These are phyloP conservation scores for Ficedula albicollis DNA, from an alignment of 2,797 vertebrate genomes.

Conservation along the genomic window DNA sequence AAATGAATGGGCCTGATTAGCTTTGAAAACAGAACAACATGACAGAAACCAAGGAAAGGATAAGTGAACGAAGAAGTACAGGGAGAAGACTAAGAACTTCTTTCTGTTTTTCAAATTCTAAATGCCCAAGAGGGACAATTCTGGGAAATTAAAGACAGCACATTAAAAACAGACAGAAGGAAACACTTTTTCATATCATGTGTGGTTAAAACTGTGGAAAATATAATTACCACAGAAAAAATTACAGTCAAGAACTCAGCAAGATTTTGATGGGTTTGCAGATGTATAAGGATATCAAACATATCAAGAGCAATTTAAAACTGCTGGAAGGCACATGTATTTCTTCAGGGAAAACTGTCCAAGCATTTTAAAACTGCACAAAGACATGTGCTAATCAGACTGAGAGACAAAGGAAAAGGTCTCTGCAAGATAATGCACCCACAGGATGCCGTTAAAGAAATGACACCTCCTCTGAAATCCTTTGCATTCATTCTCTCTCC, in stretches of 20 bases:
- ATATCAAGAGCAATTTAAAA: conserved; percentile 42
- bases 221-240: conserved; percentile 16
- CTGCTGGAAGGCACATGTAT: conserved; percentile 29
- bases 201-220: conserved; percentile 31
- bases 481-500: not conserved
- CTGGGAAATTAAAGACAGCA: conserved; percentile 12
- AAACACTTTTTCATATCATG: not conserved
- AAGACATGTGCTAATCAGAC: conserved; percentile 29
- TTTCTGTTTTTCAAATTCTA: conserved; percentile 19
- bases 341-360: conserved; percentile 33
- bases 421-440: not conserved
- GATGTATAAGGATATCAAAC: conserved; percentile 22
- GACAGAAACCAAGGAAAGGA: not conserved
- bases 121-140: conserved; percentile 1
- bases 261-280: conserved; percentile 30
- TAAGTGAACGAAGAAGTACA: not conserved
- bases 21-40: conserved; percentile 14
- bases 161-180: conserved; percentile 8
- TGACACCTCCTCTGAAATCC: conserved; percentile 18
- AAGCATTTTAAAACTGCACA: conserved; percentile 35
- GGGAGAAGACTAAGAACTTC: conserved; percentile 7
- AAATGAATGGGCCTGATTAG: not conserved
- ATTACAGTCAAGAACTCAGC: conserved; percentile 33
- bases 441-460: conserved; percentile 11
- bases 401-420: conserved; percentile 11